Base-by-base conservation (phyloP, 2,888 invertebrate species). In the Emmelina monodactyla region DNA sequence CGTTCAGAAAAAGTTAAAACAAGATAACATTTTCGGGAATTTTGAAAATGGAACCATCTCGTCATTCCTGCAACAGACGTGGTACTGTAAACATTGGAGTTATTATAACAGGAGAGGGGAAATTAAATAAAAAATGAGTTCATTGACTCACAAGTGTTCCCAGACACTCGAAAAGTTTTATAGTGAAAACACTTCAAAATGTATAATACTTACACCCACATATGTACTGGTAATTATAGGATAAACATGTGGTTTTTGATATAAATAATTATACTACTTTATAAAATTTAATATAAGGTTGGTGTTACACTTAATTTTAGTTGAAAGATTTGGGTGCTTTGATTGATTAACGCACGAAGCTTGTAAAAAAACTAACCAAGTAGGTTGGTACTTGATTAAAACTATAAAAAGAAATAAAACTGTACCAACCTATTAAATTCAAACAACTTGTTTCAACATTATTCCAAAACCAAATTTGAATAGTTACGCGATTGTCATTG, bases 161-260 rank as follows among this genome's bases (percentile, higher is more conserved):
- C 75, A 73, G 61, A 60, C 72, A 75, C 76, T 76, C 62, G 66
- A 72, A 25, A 51, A 51, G 60, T 75, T 75, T 78, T 75, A 78
- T 78, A 71, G 72, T 60, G 71, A 78, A 78, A 76, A 76, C 76
- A 78, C 78, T 78, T 76, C 70, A 76, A 78, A 76, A 72, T 61
- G 64, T 61, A 78, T 75, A 73, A 59, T 58, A 67, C 68, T 62
- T 56, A 60, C 65, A 62, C 68, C 63, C 67, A 65, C 68, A 49
- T 44, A 42, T 40, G 33, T 30, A 33, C 32, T 40, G 51, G 58
- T 64, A 65, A 62, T 63, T 65, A 64, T 62, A 65, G 67, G 65
- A 68, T 71, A 70, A 72, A 72, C 73, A 72, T 65, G 61, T 72
- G 73, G 71, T 62, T 62, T 64, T 58, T 61, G 61, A 62, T 69